Evolutionary conservation across 1,140 invertebrate species (phyloP).

Genomic region (Drosophila busckii): DNA sequence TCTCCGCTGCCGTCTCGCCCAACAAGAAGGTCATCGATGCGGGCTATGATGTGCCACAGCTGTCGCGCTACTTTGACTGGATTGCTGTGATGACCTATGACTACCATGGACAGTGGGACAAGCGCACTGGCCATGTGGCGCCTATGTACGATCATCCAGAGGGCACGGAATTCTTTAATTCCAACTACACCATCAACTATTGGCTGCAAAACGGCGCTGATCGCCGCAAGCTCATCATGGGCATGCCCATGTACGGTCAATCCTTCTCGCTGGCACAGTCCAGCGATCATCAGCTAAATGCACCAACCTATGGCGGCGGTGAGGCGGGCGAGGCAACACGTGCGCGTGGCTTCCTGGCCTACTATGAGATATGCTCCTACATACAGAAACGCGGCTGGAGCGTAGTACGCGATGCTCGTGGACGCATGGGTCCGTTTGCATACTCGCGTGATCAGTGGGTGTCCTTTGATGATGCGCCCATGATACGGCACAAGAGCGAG

Average conservation of each 20-base stretch:
- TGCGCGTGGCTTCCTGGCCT: slow-evolving; percentile 89
- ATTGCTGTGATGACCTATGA: slow-evolving; percentile 92
- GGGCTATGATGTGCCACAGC: slow-evolving; percentile 87
- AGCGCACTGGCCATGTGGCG: slow-evolving; percentile 90
- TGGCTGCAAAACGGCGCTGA: slow-evolving; percentile 89
- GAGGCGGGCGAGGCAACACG: slow-evolving; percentile 89
- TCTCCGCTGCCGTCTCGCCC: slow-evolving; percentile 91
- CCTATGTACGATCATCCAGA: slow-evolving; percentile 87
- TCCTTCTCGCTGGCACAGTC: slow-evolving; percentile 87
- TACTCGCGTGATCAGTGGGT: slow-evolving; percentile 89
- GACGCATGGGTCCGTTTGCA: slow-evolving; percentile 88
- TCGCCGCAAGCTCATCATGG: slow-evolving; percentile 87
- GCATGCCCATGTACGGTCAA: slow-evolving; percentile 92
- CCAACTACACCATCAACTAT: slow-evolving; percentile 90
- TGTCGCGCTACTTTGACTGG: slow-evolving; percentile 89
- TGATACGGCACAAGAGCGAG: slow-evolving; percentile 86
- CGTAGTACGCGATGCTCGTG: slow-evolving; percentile 83
- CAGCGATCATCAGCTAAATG: slow-evolving; percentile 83
- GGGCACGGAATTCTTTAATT: slow-evolving; percentile 87
- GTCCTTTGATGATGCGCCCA: slow-evolving; percentile 89
- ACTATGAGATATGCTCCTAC: slow-evolving; percentile 90
- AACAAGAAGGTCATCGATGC: slow-evolving; percentile 90
- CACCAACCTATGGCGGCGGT: slow-evolving; percentile 86
- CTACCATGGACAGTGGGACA: slow-evolving; percentile 92
- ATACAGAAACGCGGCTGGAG: slow-evolving; percentile 84